Evolutionary conservation across 2,113 vertebrate species (phyloP).

Genomic region (Caretta caretta): DNA sequence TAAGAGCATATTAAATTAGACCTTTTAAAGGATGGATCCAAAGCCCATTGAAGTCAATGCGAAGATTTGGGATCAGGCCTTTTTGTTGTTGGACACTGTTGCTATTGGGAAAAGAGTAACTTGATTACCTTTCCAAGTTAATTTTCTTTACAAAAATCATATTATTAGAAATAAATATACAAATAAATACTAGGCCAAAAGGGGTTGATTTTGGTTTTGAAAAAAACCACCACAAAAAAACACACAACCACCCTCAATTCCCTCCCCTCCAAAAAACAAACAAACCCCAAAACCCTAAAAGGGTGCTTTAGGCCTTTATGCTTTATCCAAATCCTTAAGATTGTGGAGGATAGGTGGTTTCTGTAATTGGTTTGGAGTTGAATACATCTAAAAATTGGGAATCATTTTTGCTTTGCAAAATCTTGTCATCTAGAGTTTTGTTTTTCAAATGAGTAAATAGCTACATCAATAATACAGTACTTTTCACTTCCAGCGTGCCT

Average conservation of each 20-base stretch:
- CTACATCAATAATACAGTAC: neutral
- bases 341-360: neutral
- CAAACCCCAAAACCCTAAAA: neutral
- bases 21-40: too few species aligned
- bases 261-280: too few species aligned
- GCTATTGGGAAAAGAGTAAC: neutral
- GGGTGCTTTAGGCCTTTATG: neutral
- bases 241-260: neutral
- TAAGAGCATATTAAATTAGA: neutral
- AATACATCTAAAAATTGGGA: neutral
- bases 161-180: neutral
- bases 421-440: conserved; percentile 14
- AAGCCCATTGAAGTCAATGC: neutral
- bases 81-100: neutral
- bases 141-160: neutral
- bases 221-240: neutral
- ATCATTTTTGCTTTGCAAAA: neutral
- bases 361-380: neutral
- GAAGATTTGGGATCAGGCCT: neutral
- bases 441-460: conserved; percentile 1
- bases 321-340: neutral
- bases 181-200: neutral
- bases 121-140: neutral
- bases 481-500: conserved; percentile 20
- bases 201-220: neutral